These are phyloP conservation scores for Corythucha ciliata DNA, from an alignment of 2,888 invertebrate genomes.

Conservation along the genomic window DNA sequence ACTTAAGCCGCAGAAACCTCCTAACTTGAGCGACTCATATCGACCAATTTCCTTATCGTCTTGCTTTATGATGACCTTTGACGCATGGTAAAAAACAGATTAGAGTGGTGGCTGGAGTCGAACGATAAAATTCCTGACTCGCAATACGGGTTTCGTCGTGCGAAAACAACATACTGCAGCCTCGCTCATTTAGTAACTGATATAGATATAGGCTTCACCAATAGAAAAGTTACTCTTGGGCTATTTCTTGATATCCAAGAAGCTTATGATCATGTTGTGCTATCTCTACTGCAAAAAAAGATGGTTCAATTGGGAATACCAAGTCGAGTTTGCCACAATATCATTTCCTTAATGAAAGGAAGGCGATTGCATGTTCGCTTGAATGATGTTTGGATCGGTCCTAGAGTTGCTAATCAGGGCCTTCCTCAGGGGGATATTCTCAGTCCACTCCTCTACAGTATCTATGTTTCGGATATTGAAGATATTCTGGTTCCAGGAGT, in stretches of 20 bases:
- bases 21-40: neutral
- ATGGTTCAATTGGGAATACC: neutral
- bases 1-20: neutral
- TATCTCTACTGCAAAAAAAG: neutral
- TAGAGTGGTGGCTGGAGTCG: neutral
- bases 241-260: neutral
- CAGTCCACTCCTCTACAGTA: neutral
- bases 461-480: constrained; percentile 3
- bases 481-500: neutral
- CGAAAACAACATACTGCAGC: neutral
- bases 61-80: constrained; percentile 2
- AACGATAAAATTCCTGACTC: neutral
- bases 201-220: neutral
- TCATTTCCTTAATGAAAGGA: neutral
- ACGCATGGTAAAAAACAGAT: constrained; percentile 1
- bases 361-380: neutral
- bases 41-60: neutral
- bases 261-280: neutral
- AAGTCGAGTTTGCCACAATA: neutral
- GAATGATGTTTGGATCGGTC: neutral
- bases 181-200: neutral
- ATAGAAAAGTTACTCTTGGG: neutral
- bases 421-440: constrained; percentile 1
- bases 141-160: neutral
- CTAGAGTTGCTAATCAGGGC: neutral